A percentile compares a stretch with the other conserved stretches of the same genome.
phyloP scores from a whole-genome alignment of 2,888 invertebrate genomes.

The Mythimna loreyi region DNA sequence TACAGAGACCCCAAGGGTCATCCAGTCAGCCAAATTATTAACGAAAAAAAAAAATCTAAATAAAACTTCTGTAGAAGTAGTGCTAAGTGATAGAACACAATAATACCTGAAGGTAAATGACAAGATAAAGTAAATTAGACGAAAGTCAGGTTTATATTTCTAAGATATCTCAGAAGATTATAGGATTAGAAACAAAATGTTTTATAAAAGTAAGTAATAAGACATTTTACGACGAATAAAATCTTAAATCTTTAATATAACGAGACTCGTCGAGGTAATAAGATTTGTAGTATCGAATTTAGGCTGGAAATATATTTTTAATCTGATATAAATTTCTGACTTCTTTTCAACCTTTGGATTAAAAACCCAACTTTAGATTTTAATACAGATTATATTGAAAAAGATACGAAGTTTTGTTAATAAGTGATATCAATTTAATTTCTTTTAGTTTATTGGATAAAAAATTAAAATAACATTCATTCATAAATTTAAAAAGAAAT shows the following conservation, averaged over 20 bases:
- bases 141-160: slow-evolving; percentile 21
- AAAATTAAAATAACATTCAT: slow-evolving; percentile 23
- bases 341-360: background rate
- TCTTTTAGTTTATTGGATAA: background rate
- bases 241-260: slow-evolving; percentile 20
- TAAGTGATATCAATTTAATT: background rate
- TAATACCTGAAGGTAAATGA: slow-evolving; percentile 26
- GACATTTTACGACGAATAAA: slow-evolving; percentile 43
- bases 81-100: slow-evolving; percentile 23
- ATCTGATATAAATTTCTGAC: slow-evolving; percentile 7
- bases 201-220: slow-evolving; percentile 31
- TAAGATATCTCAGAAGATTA: slow-evolving; percentile 32
- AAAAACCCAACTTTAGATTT: background rate
- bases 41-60: slow-evolving; percentile 8
- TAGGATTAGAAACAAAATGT: slow-evolving; percentile 39
- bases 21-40: background rate
- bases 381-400: background rate
- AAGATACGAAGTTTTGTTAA: background rate
- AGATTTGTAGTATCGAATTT: slow-evolving; percentile 6
- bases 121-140: slow-evolving; percentile 30
- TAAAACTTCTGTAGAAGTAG: slow-evolving; percentile 17
- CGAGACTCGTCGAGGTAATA: slow-evolving; percentile 3
- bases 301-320: background rate
- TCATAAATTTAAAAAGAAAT: slow-evolving; percentile 26
- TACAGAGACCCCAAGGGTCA: background rate